Conservation (phyloP, 2,797 vertebrate species). For the Benthosema pterotum region DNA sequence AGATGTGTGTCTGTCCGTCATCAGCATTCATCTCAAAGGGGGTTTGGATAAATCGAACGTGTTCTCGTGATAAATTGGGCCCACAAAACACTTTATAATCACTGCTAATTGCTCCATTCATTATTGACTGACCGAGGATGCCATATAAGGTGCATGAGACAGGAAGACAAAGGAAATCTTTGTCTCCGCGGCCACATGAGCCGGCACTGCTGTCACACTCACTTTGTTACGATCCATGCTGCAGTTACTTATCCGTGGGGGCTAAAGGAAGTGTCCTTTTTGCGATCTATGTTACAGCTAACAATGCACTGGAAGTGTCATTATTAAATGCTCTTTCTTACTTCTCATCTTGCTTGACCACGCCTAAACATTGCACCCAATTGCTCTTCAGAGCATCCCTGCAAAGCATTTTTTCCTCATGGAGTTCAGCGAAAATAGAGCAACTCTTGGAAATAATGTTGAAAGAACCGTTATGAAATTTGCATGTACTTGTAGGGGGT, state of each 20-base stretch:
- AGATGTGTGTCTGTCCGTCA: slow-evolving; percentile 34
- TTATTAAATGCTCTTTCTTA: too few species aligned
- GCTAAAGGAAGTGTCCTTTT: too few species aligned
- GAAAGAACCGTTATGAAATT: slow-evolving; percentile 45
- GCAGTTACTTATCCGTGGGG: not conserved
- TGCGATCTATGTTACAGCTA: too few species aligned
- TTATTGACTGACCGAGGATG: slow-evolving; percentile 63
- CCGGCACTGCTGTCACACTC: not conserved
- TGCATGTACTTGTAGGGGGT: slow-evolving; percentile 33
- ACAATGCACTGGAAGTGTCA: too few species aligned
- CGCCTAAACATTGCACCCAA: not conserved
- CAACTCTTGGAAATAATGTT: slow-evolving; percentile 3
- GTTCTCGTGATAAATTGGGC: slow-evolving; percentile 60
- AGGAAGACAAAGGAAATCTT: slow-evolving; percentile 10
- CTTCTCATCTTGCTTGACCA: slow-evolving; percentile 10
- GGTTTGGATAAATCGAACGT: slow-evolving; percentile 59
- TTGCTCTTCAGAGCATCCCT: not conserved
- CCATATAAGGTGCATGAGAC: slow-evolving; percentile 21
- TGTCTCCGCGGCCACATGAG: slow-evolving; percentile 14
- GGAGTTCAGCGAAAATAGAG: slow-evolving; percentile 11
- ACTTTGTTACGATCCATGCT: not conserved
- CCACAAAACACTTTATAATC: slow-evolving; percentile 70
- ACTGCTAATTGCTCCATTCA: slow-evolving; percentile 69
- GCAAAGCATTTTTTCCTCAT: slow-evolving; percentile 8
- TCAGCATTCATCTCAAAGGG: slow-evolving; percentile 41